Conservation (phyloP, 2,113 vertebrate species). For the Clinocottus analis region DNA sequence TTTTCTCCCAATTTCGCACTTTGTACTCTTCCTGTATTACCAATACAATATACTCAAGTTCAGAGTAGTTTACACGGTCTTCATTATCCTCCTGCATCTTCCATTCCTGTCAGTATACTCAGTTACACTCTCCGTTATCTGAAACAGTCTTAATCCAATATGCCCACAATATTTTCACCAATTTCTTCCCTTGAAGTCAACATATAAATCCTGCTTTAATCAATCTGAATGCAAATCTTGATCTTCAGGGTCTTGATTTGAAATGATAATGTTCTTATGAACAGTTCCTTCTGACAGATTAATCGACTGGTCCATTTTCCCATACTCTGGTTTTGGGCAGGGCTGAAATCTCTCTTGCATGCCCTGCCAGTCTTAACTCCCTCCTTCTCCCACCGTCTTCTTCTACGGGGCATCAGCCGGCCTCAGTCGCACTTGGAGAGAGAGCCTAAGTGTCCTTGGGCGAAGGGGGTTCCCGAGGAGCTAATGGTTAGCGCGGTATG, state of each 20-base stretch:
- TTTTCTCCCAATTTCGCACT: slow-evolving; percentile 21
- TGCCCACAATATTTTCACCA: slow-evolving; percentile 12
- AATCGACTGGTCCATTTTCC: slow-evolving; percentile 40
- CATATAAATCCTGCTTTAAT: slow-evolving; percentile 35
- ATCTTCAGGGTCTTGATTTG: neutral
- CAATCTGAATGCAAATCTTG: neutral
- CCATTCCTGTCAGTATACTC: slow-evolving; percentile 15
- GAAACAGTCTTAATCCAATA: slow-evolving; percentile 38
- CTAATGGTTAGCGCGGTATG: slow-evolving; percentile 81
- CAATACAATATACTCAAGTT: slow-evolving; percentile 20
- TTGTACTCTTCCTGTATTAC: slow-evolving; percentile 23
- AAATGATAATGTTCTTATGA: slow-evolving; percentile 3
- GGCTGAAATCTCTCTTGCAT: slow-evolving; percentile 20
- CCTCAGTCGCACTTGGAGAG: slow-evolving; percentile 70
- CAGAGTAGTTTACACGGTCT: slow-evolving; percentile 27
- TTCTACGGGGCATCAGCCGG: slow-evolving; percentile 57
- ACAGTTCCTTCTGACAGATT: slow-evolving; percentile 39
- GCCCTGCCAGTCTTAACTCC: slow-evolving; percentile 41
- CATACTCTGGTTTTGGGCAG: slow-evolving; percentile 25
- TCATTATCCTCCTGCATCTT: slow-evolving; percentile 26
- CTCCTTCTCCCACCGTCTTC: slow-evolving; percentile 30
- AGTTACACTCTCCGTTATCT: slow-evolving; percentile 36
- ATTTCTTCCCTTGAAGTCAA: slow-evolving; percentile 35
- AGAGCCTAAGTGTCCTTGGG: slow-evolving; percentile 83
- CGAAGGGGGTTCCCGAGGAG: slow-evolving; percentile 81